phyloP scores from a whole-genome alignment of 2,113 vertebrate genomes.

The Drymodes brunneopygia region DNA sequence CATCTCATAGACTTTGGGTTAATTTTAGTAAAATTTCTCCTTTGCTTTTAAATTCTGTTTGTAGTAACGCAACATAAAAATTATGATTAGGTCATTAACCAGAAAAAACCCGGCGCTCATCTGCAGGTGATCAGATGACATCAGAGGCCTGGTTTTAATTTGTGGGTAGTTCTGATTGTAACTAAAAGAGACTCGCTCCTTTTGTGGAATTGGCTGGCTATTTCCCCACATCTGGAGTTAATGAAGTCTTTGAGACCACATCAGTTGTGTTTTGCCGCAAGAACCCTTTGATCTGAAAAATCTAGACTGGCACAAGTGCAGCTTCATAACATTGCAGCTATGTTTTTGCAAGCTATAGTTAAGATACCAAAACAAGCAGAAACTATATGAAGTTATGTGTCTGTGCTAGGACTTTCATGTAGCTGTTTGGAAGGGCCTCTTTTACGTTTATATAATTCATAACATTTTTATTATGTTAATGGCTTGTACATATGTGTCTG shows the following conservation, averaged over 20 bases:
- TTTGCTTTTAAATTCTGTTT: slow-evolving; percentile 63
- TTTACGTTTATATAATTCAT: slow-evolving; percentile 21
- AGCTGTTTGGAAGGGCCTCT: slow-evolving; percentile 33
- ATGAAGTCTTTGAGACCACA: slow-evolving; percentile 92
- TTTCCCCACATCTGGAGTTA: slow-evolving; percentile 88
- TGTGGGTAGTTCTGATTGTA: slow-evolving; percentile 79
- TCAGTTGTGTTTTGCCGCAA: slow-evolving; percentile 84
- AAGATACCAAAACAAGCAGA: slow-evolving; percentile 67
- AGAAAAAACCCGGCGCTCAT: slow-evolving; percentile 62
- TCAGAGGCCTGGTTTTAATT: slow-evolving; percentile 84
- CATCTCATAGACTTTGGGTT: background rate
- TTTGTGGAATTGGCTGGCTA: slow-evolving; percentile 76
- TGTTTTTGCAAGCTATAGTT: slow-evolving; percentile 71
- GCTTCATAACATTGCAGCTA: slow-evolving; percentile 76
- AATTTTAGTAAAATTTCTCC: slow-evolving; percentile 18
- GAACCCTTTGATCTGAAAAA: slow-evolving; percentile 85
- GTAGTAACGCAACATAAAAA: slow-evolving; percentile 66
- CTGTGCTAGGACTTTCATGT: slow-evolving; percentile 48
- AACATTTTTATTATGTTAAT: slow-evolving; percentile 59
- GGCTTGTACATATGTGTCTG: slow-evolving; percentile 18
- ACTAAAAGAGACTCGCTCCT: slow-evolving; percentile 74
- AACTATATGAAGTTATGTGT: slow-evolving; percentile 54
- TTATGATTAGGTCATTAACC: slow-evolving; percentile 71
- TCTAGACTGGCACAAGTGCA: slow-evolving; percentile 79
- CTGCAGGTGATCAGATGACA: slow-evolving; percentile 80